Base-by-base conservation (phyloP, 2,113 vertebrate genomes). In the Gorsachius goisagi region DNA sequence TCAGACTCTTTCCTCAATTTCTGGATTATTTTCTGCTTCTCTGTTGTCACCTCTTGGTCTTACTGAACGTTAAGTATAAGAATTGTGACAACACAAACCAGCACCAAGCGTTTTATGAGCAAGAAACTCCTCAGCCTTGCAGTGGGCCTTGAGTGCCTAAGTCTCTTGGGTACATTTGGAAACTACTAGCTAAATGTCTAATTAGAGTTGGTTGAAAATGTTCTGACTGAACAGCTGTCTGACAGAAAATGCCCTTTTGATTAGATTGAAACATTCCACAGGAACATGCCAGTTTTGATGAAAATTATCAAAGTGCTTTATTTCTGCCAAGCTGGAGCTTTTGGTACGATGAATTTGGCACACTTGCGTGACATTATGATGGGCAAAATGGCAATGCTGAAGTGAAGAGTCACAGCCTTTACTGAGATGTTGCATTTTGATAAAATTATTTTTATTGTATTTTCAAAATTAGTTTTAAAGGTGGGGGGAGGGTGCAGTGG, bases 401-500 rank as follows among this genome's bases (percentile, higher is more conserved):
- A 23, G 24, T 63, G 53, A 85, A 89, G 53, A 67, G 47, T 2
- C 49, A 10, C 37, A 87, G 41, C 17, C 20, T 82, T 87, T 66
- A 45, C 22, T 49, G 45, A 92, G 30, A 88, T 9, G 8, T 8
- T 58, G 21, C 19, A 62, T 74, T 94, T 77, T 85, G 35, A 88
- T 62, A 53, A n/a, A 37, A 75, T 49, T 17, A 22, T 58, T 72
- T 67, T 35, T 45, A 49, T 68, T 58, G 7, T 26, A 26, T 50
- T 83, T 89, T 13, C 32, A 37, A 81, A 77, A 62, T n/a, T 15
- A 33, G 21, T 53, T 83, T 69, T 80, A 86, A 52, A 49, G 9
- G 21, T 44, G 2, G 9, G 7, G 1, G 17, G 6, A 12, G 17
- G 2, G 3, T n/a, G 12, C 5, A 32, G 11, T 8, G 8, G 3